phyloP scores from a whole-genome alignment of 2,797 vertebrate species.

The Typhlichthys eigenmanni region DNA sequence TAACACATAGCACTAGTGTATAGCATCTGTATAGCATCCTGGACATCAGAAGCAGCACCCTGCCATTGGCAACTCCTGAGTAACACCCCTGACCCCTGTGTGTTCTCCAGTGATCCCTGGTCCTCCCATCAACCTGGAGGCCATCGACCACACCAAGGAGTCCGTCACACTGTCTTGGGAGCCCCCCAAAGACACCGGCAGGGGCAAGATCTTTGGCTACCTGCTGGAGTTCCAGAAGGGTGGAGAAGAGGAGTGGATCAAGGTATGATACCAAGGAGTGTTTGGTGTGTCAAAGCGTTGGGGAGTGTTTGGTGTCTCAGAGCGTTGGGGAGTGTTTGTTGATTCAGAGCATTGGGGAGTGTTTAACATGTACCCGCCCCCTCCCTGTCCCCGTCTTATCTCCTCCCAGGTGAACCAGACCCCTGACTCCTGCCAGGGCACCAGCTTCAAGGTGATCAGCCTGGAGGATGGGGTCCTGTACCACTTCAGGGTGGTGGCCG shows the following conservation, averaged over 20 bases:
- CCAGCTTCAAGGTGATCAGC: constrained; percentile 87
- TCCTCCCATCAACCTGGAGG: constrained; percentile 87
- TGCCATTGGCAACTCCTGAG: no score
- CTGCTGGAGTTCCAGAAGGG: constrained; percentile 94
- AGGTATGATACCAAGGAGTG: constrained; percentile 49
- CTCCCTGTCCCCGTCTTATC: background rate
- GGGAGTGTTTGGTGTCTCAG: no score
- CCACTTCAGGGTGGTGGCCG: constrained; percentile 91
- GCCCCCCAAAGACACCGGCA: constrained; percentile 89
- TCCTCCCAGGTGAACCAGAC: constrained; percentile 85
- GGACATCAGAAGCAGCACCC: no score
- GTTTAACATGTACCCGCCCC: no score
- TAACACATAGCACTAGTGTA: no score
- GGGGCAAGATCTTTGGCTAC: constrained; percentile 96
- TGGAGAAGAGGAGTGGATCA: constrained; percentile 93
- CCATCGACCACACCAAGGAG: constrained; percentile 90
- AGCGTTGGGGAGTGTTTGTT: no score
- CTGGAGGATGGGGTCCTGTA: constrained; percentile 88
- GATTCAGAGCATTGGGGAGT: no score
- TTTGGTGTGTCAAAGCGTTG: no score
- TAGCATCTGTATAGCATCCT: no score
- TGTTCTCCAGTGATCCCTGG: constrained; percentile 84
- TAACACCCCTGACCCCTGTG: background rate
- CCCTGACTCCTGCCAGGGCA: constrained; percentile 94
- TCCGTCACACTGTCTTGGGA: constrained; percentile 93